Conservation (phyloP, 2,797 vertebrate species). For the Acanthornis magna region DNA sequence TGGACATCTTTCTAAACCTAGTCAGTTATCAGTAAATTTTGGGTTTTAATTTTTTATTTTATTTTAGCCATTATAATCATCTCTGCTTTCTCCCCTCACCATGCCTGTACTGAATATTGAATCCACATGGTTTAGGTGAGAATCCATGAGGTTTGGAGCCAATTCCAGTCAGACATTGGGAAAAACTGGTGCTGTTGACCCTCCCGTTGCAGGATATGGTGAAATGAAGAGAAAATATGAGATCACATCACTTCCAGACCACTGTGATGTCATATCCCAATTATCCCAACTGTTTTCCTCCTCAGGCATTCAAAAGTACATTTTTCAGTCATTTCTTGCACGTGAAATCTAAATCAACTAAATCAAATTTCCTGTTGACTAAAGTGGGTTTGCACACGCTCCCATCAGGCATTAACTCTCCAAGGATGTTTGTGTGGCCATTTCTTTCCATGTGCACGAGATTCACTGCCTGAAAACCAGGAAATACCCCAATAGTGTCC, state of each 20-base stretch:
- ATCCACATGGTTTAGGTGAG: background rate
- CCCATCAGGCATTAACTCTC: background rate
- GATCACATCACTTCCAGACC: background rate
- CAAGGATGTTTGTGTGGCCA: background rate
- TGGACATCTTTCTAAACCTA: background rate
- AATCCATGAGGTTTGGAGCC: slow-evolving; percentile 1
- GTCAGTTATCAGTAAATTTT: background rate
- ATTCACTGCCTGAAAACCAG: background rate
- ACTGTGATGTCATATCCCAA: background rate
- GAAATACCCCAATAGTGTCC: background rate
- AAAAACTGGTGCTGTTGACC: background rate
- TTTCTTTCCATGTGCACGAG: background rate
- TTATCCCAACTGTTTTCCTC: background rate
- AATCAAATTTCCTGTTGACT: background rate
- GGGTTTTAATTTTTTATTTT: background rate
- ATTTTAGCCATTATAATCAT: background rate
- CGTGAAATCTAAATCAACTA: background rate
- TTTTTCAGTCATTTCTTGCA: background rate
- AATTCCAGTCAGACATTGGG: background rate
- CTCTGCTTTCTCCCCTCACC: background rate
- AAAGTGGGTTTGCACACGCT: background rate
- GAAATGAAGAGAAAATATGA: background rate
- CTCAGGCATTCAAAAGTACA: background rate
- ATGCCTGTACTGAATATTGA: background rate
- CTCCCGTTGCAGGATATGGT: background rate